phyloP scores from a whole-genome alignment of 2,113 vertebrate species.

The Mirza zaza region DNA sequence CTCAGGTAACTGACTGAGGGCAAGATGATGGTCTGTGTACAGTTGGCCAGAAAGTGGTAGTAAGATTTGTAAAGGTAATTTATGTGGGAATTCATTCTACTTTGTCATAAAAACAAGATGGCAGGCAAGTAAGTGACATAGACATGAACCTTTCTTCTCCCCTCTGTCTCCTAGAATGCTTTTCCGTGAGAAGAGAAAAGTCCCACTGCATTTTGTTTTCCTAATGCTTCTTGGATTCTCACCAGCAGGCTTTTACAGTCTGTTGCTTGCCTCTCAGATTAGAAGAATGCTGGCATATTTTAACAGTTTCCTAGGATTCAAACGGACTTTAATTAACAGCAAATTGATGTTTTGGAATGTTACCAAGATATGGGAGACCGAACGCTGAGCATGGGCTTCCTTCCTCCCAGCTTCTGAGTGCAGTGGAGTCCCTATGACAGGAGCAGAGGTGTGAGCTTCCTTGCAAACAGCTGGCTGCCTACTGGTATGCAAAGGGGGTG shows the following conservation, averaged over 20 bases:
- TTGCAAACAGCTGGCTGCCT: conserved; percentile 59
- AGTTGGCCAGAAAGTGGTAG: not conserved
- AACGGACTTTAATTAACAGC: conserved; percentile 84
- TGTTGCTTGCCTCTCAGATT: conserved; percentile 83
- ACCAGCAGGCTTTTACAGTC: conserved; percentile 82
- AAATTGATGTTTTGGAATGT: conserved; percentile 81
- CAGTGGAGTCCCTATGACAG: not conserved
- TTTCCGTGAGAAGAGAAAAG: conserved; percentile 53
- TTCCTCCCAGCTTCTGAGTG: conserved; percentile 55
- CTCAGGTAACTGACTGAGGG: not conserved
- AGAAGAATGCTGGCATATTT: conserved; percentile 83
- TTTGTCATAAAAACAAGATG: not conserved
- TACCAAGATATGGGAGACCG: conserved; percentile 74
- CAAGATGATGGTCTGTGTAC: not conserved
- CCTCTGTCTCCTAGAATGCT: conserved; percentile 32
- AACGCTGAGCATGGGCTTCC: conserved; percentile 45
- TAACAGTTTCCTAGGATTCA: conserved; percentile 84
- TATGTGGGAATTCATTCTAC: not conserved
- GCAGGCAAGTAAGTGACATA: not conserved
- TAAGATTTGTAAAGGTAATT: not conserved
- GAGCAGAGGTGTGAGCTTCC: not conserved
- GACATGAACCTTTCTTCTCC: not conserved
- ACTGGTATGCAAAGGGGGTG: conserved; percentile 59
- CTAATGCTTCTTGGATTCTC: conserved; percentile 74
- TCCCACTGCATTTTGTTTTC: conserved; percentile 54